Conservation (phyloP, 2,797 vertebrate species). For the Fistularia commersonii region DNA sequence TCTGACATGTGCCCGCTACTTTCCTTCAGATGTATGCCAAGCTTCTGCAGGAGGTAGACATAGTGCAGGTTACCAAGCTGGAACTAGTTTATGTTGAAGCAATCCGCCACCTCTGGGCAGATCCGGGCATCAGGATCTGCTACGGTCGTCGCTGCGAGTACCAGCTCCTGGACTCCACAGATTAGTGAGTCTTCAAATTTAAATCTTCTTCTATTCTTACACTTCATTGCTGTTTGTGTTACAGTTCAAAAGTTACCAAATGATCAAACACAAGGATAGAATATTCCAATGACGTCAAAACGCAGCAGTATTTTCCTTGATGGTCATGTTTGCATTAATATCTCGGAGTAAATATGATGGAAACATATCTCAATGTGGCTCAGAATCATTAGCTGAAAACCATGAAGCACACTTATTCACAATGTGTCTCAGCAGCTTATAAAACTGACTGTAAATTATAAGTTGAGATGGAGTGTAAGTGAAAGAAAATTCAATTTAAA, state of each 20-base stretch:
- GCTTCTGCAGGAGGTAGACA: constrained; percentile 64
- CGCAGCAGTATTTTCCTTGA: no score
- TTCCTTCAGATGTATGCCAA: constrained; percentile 60
- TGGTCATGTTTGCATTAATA: no score
- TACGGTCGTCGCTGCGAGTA: constrained; percentile 78
- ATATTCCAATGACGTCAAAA: no score
- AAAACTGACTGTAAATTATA: no score
- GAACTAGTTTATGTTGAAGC: constrained; percentile 60
- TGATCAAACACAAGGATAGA: neutral
- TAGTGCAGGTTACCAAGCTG: constrained; percentile 63
- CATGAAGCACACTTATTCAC: no score
- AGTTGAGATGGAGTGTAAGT: no score
- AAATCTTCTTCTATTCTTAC: neutral
- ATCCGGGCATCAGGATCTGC: constrained; percentile 69
- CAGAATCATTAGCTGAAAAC: no score
- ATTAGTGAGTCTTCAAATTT: constrained; percentile 72
- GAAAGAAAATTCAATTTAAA: no score
- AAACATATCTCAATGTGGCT: no score
- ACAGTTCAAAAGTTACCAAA: neutral
- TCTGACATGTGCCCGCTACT: neutral
- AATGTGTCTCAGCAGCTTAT: no score
- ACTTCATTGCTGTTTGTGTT: constrained; percentile 2
- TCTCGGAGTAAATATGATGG: no score
- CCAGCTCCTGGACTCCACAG: constrained; percentile 81
- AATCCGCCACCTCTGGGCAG: constrained; percentile 73